These are phyloP conservation scores for Calycopis cecrops DNA, from an alignment of 1,140 invertebrate genomes.

Conservation along the genomic window DNA sequence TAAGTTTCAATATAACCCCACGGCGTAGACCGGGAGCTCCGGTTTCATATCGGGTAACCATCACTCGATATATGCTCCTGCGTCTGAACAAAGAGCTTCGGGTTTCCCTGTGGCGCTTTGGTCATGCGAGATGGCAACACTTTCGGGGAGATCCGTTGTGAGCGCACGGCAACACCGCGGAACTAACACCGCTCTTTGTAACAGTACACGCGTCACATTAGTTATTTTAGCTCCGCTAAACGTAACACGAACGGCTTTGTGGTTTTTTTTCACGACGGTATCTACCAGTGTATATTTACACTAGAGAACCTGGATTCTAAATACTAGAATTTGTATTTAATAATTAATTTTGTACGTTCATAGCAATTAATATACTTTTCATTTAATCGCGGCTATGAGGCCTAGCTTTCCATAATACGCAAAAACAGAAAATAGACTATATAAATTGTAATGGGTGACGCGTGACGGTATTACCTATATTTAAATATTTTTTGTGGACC, in stretches of 20 bases:
- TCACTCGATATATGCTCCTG: conserved; percentile 63
- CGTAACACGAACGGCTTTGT: conserved; percentile 9
- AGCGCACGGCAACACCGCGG: conserved; percentile 33
- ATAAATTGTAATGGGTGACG: no score
- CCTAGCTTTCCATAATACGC: no score
- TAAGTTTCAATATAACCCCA: conserved; percentile 20
- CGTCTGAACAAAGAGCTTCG: conserved; percentile 63
- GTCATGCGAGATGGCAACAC: conserved; percentile 47
- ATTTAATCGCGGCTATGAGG: no score
- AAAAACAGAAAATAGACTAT: no score
- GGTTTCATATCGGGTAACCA: conserved; percentile 52
- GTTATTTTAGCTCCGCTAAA: background rate
- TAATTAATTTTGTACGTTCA: no score
- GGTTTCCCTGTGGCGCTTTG: conserved; percentile 50
- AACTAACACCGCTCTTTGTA: conserved; percentile 36
- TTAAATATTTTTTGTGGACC: no score
- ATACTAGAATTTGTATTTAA: no score
- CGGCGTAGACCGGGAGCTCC: conserved; percentile 40
- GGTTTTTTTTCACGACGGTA: conserved; percentile 6
- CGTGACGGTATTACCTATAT: no score
- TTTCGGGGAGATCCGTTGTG: conserved; percentile 47
- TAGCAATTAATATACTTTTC: no score
- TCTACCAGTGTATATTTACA: no score
- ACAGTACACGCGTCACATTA: conserved; percentile 30
- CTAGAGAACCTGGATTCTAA: no score